Base-by-base conservation (phyloP, 92 coral and sea anemone genomes). In the Umimayanthus chanpuru region DNA sequence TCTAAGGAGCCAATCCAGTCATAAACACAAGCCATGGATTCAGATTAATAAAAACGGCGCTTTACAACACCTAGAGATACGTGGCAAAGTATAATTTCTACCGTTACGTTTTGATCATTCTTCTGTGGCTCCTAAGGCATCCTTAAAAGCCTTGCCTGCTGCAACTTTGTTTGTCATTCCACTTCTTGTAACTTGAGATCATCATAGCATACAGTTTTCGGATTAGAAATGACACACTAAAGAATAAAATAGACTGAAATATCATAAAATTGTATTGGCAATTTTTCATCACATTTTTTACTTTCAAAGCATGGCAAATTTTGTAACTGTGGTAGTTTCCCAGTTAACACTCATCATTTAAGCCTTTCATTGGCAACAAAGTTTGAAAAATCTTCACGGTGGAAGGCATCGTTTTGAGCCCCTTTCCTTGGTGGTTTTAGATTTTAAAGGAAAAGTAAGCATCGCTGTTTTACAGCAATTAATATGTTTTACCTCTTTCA, bases 91-190 rank as follows among this genome's bases (percentile, higher is more conserved):
- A 50, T 65, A 61, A 88, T 71, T 88, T 64, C 90, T 72, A 81
- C 90, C 23, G 88, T 47, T 71, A 49, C 76, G 36, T 53, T 88
- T 49, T 88, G 18, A 61, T 88, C 90, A 79, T 80, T 80, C 85
- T 81, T 77, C 76, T 72, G 50, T 50, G 90, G 90, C 90, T 88
- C 90, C 80, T 88, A 78, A 88, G 90, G 90, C 55, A 72, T 80
- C 78, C 90, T 88, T 72, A 71, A 79, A 58, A 81, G 85, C 80
- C 88, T 79, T 76, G 90, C 86, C 36, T 88, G 80, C 87, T 77
- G 83, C 85, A 80, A 64, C 80, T 79, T 71, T 82, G 80, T 43
- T 88, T 66, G 90, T 32, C 80, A 88, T 53, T 88, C 78, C 70
- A 71, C 90, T 81, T 79, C 86, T 79, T 71, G 86, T 80, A 88